Evolutionary conservation across 2,797 vertebrate species (phyloP).

Genomic region (Gallinago solitaria): DNA sequence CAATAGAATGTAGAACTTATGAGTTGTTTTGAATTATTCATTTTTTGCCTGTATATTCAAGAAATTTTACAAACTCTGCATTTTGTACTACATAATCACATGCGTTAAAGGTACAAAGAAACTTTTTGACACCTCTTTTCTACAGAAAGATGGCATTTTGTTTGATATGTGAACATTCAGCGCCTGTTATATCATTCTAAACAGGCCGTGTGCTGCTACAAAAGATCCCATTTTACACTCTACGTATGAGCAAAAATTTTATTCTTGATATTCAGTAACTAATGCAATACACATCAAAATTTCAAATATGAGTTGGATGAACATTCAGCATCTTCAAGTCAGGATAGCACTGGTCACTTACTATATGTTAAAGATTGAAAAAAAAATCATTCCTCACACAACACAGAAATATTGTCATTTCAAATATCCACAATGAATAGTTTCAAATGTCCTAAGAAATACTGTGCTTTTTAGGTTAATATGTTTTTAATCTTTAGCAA

Average conservation of each 20-base stretch:
- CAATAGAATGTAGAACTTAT: conserved; percentile 86
- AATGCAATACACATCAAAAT: conserved; percentile 81
- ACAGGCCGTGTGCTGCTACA: conserved; percentile 80
- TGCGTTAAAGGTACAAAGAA: conserved; percentile 82
- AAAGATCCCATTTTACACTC: conserved; percentile 83
- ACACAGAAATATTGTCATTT: conserved; percentile 71
- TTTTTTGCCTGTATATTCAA: conserved; percentile 89
- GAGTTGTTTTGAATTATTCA: conserved; percentile 98
- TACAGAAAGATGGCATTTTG: conserved; percentile 84
- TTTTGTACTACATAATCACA: conserved; percentile 85
- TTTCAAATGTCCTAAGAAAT: conserved; percentile 77
- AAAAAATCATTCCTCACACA: conserved; percentile 57
- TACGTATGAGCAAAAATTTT: conserved; percentile 75
- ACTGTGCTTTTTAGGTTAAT: conserved; percentile 68
- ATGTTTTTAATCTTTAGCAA: conserved; percentile 76
- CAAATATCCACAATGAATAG: conserved; percentile 72
- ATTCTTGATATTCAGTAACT: conserved; percentile 81
- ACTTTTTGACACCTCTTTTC: conserved; percentile 87
- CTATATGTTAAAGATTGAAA: conserved; percentile 25
- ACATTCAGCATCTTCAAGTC: conserved; percentile 73
- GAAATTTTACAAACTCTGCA: conserved; percentile 86
- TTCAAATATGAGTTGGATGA: conserved; percentile 75
- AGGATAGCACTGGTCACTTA: conserved; percentile 68
- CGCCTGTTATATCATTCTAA: conserved; percentile 83
- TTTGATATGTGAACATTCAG: conserved; percentile 84